Conservation (phyloP, 2,888 invertebrate genomes). For the Itoplectis maculator region DNA sequence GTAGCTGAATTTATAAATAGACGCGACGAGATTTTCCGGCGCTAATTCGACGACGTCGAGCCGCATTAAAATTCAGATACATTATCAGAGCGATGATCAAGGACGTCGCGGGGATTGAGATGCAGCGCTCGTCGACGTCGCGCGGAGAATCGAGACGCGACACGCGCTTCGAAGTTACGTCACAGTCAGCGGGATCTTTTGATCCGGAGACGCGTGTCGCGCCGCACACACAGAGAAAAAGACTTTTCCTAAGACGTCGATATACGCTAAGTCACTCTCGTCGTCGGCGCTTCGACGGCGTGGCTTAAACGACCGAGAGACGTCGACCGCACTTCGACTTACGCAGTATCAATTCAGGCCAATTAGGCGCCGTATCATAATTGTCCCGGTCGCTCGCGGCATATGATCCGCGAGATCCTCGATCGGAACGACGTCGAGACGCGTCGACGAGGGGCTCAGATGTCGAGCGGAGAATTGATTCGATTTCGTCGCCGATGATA, state of each 20-base stretch:
- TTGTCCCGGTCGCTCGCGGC: conserved; percentile 75
- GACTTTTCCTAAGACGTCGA: conserved; percentile 26
- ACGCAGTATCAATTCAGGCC: conserved; percentile 81
- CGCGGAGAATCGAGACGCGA: conserved; percentile 17
- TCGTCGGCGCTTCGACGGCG: conserved; percentile 49
- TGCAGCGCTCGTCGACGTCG: conserved; percentile 22
- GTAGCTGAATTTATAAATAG: conserved; percentile 15
- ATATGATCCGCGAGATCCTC: conserved; percentile 4
- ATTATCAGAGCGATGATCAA: conserved; percentile 22
- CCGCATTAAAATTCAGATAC: conserved; percentile 1
- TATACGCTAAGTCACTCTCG: conserved; percentile 26
- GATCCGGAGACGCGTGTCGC: too few relatives aligned
- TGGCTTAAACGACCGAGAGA: conserved; percentile 33
- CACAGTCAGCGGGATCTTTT: too few relatives aligned
- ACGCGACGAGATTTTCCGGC: conserved; percentile 30
- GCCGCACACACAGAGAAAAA: too few relatives aligned
- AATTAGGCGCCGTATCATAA: conserved; percentile 82
- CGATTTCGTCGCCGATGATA: not conserved
- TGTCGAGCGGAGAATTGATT: conserved; percentile 12
- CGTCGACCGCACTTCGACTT: conserved; percentile 55
- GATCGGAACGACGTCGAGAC: conserved; percentile 21
- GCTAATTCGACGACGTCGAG: not conserved
- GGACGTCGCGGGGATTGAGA: conserved; percentile 1
- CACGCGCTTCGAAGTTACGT: conserved; percentile 38
- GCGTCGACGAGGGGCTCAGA: not conserved